phyloP scores from a whole-genome alignment of 2,113 vertebrate genomes.

The Australoheros scitulus region DNA sequence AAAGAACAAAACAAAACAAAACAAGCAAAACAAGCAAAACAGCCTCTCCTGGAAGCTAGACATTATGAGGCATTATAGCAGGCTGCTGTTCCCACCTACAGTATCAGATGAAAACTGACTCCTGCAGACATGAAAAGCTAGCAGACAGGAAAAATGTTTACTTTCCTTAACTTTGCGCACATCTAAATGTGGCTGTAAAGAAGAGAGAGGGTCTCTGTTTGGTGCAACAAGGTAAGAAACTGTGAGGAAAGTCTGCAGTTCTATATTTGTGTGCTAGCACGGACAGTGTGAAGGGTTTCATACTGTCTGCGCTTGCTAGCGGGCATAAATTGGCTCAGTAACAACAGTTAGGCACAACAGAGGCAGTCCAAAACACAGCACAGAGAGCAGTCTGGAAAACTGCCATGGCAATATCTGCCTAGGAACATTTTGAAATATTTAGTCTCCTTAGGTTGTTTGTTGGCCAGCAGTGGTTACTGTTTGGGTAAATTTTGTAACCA shows the following conservation, averaged over 20 bases:
- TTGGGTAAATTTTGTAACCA: not conserved
- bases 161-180: not conserved
- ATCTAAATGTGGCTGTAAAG: not conserved
- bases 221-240: not conserved
- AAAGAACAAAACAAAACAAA: too few relatives aligned
- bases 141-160: not conserved
- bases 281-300: not conserved
- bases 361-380: not conserved
- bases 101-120: not conserved
- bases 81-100: not conserved
- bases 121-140: not conserved
- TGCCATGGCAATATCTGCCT: not conserved
- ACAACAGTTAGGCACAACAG: not conserved
- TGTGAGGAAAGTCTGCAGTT: not conserved
- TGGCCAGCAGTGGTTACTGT: not conserved
- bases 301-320: not conserved
- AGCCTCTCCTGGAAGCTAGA: too few relatives aligned
- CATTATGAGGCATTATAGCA: not conserved
- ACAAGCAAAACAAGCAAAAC: too few relatives aligned
- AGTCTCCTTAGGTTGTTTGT: not conserved
- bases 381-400: not conserved
- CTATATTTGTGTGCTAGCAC: not conserved
- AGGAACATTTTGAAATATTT: conserved; percentile 3
- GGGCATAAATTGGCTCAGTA: conserved; percentile 5
- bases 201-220: not conserved